Evolutionary conservation across 2,797 vertebrate species (phyloP).

Genomic region (Hippocampus kuda): DNA sequence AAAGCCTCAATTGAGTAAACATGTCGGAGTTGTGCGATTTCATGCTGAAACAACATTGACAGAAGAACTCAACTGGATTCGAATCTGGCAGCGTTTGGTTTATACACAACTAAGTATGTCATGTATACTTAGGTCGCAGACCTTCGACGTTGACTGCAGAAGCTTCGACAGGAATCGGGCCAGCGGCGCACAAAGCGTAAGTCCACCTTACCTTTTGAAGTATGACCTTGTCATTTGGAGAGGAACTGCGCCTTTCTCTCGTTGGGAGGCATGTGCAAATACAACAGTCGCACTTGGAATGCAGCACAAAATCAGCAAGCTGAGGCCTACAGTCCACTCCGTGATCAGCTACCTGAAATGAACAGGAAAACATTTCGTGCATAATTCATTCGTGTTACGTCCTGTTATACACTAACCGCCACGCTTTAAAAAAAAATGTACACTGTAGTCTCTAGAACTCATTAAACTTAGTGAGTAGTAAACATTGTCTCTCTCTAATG

Average conservation of each 20-base stretch:
- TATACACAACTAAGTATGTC: not conserved
- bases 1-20: too few species aligned
- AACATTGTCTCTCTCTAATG: not conserved
- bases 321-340: not conserved
- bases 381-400: not conserved
- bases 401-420: not conserved
- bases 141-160: constrained; percentile 55
- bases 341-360: not conserved
- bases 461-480: too few species aligned
- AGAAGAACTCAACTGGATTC: not conserved
- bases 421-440: not conserved
- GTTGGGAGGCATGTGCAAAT: constrained; percentile 6
- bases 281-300: constrained; percentile 5
- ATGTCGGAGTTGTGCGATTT: not conserved
- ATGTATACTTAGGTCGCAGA: constrained; percentile 63
- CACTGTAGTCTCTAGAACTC: too few species aligned
- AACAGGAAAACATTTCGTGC: not conserved
- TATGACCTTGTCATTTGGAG: not conserved
- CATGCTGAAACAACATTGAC: not conserved
- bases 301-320: not conserved
- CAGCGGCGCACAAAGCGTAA: constrained; percentile 60
- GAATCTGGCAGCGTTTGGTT: not conserved
- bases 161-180: constrained; percentile 41
- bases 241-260: not conserved
- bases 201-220: constrained; percentile 18